A percentile compares a stretch with the other conserved stretches of the same genome.
phyloP scores from a whole-genome alignment of 2,113 vertebrate genomes.

The Xyrauchen texanus region DNA sequence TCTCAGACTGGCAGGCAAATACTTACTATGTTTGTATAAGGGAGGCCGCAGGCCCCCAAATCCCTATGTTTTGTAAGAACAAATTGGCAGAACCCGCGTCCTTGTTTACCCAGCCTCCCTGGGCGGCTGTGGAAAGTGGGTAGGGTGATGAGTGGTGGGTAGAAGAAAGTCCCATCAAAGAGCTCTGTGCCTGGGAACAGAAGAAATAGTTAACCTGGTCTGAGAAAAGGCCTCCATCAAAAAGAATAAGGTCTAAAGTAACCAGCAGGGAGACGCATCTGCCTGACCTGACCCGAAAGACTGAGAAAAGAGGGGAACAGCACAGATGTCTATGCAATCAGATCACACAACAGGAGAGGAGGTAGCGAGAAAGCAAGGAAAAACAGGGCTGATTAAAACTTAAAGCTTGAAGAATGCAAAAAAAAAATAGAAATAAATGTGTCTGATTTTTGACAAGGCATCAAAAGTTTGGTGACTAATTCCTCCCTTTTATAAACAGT shows the following conservation, averaged over 20 bases:
- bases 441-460: no score
- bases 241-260: constrained; percentile 22
- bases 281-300: constrained; percentile 8
- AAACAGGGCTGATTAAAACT: neutral
- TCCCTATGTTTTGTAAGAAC: constrained; percentile 75
- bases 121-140: constrained; percentile 58
- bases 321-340: neutral
- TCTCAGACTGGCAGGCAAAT: constrained; percentile 68
- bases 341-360: neutral
- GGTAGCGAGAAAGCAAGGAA: neutral
- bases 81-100: constrained; percentile 73
- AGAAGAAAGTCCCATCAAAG: constrained; percentile 45
- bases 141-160: constrained; percentile 51
- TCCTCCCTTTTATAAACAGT: no score
- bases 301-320: neutral
- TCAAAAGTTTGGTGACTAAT: no score
- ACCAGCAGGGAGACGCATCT: constrained; percentile 17
- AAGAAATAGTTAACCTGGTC: constrained; percentile 51
- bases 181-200: constrained; percentile 57
- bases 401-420: neutral
- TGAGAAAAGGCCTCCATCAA: constrained; percentile 17
- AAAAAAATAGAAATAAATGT: no score
- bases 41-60: constrained; percentile 67
- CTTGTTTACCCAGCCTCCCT: constrained; percentile 72
- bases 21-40: constrained; percentile 67